phyloP scores from a whole-genome alignment of 2,888 invertebrate species.

The Rhagonycha fulva region DNA sequence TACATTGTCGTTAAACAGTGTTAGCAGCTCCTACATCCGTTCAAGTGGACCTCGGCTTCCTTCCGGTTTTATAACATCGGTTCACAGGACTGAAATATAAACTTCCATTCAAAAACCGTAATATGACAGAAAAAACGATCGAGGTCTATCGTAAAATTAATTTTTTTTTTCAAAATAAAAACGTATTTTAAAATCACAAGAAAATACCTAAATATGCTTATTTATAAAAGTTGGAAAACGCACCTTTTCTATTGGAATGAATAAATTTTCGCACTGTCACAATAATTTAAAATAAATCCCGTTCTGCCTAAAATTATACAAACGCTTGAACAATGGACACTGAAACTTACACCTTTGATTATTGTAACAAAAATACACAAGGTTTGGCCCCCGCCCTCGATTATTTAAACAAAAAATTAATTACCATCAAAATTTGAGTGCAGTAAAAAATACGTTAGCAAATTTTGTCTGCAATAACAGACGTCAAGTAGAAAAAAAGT shows the following conservation, averaged over 20 bases:
- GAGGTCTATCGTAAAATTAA: background rate
- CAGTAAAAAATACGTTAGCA: background rate
- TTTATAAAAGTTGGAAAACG: background rate
- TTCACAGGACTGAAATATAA: background rate
- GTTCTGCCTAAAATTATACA: background rate
- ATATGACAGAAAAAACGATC: background rate
- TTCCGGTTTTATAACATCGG: background rate
- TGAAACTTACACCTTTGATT: background rate
- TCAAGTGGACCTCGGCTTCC: background rate
- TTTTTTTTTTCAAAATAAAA: background rate
- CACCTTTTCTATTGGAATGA: background rate
- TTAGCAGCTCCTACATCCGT: background rate
- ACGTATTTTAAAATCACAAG: no score
- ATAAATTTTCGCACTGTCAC: background rate
- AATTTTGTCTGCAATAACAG: background rate
- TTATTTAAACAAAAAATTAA: background rate
- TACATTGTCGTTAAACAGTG: background rate
- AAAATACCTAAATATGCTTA: no score
- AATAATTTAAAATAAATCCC: background rate
- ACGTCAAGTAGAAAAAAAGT: background rate
- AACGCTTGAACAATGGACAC: background rate
- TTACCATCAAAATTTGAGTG: background rate
- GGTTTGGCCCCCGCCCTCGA: background rate
- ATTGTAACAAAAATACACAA: background rate
- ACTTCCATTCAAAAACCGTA: background rate